Conservation (phyloP, 2,888 invertebrate genomes). For the Ecliptopera silaceata region DNA sequence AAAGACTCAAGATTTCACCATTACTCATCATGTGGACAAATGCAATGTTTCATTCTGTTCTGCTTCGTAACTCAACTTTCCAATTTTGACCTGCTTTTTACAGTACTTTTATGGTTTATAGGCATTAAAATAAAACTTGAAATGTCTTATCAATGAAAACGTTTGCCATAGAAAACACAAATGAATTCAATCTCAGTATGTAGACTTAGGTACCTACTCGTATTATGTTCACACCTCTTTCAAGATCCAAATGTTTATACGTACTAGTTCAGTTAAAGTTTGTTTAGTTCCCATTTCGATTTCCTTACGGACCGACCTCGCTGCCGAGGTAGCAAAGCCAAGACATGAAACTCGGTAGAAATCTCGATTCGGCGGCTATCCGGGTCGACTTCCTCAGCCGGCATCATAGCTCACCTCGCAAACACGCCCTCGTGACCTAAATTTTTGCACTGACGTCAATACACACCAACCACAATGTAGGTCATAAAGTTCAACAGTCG, state of each 20-base stretch:
- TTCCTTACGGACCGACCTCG: neutral
- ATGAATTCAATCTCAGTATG: no score
- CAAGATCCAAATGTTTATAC: no score
- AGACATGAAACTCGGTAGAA: constrained; percentile 9
- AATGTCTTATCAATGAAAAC: no score
- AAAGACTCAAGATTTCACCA: constrained; percentile 31
- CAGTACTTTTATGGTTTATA: neutral
- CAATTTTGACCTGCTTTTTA: constrained; percentile 15
- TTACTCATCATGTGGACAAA: constrained; percentile 36
- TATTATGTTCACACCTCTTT: no score
- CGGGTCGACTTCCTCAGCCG: constrained; percentile 23
- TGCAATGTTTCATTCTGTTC: constrained; percentile 23
- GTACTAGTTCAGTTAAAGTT: no score
- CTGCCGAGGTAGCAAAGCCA: constrained; percentile 4
- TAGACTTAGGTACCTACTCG: no score
- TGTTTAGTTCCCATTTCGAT: neutral
- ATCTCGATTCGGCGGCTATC: constrained; percentile 27
- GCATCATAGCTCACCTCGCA: constrained; percentile 17
- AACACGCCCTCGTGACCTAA: constrained; percentile 63
- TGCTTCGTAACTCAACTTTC: constrained; percentile 32
- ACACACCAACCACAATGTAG: constrained; percentile 66
- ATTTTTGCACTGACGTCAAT: constrained; percentile 75
- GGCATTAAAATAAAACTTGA: no score
- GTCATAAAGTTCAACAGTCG: constrained; percentile 50
- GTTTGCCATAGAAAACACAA: no score